Evolutionary conservation across 2,888 invertebrate species (phyloP).

Genomic region (Apoda limacodes): DNA sequence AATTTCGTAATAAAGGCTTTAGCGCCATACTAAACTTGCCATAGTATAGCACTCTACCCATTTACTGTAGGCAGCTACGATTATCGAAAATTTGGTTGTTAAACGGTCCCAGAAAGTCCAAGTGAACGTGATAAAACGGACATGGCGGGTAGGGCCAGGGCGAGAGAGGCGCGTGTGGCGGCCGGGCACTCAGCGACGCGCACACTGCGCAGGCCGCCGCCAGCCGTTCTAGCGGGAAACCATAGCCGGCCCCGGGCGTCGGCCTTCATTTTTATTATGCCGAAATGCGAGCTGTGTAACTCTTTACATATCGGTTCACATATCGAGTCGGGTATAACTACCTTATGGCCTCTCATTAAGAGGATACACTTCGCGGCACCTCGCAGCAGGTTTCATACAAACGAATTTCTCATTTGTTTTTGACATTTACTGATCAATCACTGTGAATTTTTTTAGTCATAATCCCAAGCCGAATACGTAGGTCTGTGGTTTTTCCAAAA

Average conservation of each 20-base stretch:
- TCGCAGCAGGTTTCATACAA: too few relatives aligned
- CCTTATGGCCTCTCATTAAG: conserved; percentile 14
- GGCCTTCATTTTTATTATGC: conserved; percentile 12
- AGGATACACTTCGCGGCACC: too few relatives aligned
- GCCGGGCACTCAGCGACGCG: too few relatives aligned
- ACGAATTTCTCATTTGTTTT: too few relatives aligned
- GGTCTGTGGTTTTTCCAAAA: too few relatives aligned
- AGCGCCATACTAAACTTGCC: conserved; percentile 1
- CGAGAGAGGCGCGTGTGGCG: conserved; percentile 6
- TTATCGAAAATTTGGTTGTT: conserved; percentile 2
- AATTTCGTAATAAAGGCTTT: conserved; percentile 9
- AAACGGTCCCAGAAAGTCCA: conserved; percentile 11
- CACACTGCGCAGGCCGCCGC: conserved; percentile 8
- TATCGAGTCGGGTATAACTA: conserved; percentile 9
- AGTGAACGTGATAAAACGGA: conserved; percentile 4
- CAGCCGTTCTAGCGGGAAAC: conserved; percentile 13
- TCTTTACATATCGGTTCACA: conserved; percentile 1
- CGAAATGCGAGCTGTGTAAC: too few relatives aligned
- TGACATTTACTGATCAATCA: too few relatives aligned
- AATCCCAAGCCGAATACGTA: too few relatives aligned
- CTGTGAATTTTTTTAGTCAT: too few relatives aligned
- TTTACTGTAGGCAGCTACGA: conserved; percentile 10
- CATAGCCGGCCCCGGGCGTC: conserved; percentile 11
- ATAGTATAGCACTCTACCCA: conserved; percentile 14
- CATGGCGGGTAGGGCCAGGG: too few relatives aligned